Base-by-base conservation (phyloP, 2,113 vertebrate genomes). In the Cynopterus brachyotis region DNA sequence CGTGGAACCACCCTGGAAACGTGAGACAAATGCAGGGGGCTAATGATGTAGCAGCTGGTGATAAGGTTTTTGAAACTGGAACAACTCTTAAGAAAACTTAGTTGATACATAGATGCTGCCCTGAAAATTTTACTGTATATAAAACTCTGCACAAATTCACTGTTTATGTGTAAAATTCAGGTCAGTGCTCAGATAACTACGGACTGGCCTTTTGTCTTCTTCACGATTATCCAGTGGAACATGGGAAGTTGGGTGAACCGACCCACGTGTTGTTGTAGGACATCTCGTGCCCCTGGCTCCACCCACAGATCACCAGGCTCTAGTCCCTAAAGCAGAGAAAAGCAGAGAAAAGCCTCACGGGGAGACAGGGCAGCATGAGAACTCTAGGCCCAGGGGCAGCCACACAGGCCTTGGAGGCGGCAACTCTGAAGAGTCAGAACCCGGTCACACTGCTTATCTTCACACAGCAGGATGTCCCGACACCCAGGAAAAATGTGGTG, bases 371-470 rank as follows among this genome's bases (percentile, higher is more conserved):
- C 9, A 45, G 5, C 11, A 22, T 4, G 16, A 80, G 53, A 40
- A 10, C 5, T 2, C 5, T 2, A 6, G 26, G 47, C 7, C 3
- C 6, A 2, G 40, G 19, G 67, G 32, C 50, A 20, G 67, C 53
- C 42, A 0, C 0, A 2, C 4, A n/a, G 15, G 59, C 6, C 15
- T 37, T 12, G 17, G n/a, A 70, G 76, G 73, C 60, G 1, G 79
- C 2, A 8, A 2, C 35, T 62, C 79, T 11, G 19, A 11, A 24
- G 72, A 69, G 50, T 10, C n/a, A 78, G 64, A 55, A 60, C 5
- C 16, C 6, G 0, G 16, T 91, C 81, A 90, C 86, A 30, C 91
- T 40, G 73, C 85, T 76, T 95, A 91, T 83, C 95, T 94, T 6
- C 17, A 28, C 40, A 1, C 67, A 50, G 79, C 69, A 64, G 97